Percentiles rank a stretch among this genome's conserved stretches.
Conservation (phyloP, 2,113 vertebrate genomes). For the Fukomys damarensis region DNA sequence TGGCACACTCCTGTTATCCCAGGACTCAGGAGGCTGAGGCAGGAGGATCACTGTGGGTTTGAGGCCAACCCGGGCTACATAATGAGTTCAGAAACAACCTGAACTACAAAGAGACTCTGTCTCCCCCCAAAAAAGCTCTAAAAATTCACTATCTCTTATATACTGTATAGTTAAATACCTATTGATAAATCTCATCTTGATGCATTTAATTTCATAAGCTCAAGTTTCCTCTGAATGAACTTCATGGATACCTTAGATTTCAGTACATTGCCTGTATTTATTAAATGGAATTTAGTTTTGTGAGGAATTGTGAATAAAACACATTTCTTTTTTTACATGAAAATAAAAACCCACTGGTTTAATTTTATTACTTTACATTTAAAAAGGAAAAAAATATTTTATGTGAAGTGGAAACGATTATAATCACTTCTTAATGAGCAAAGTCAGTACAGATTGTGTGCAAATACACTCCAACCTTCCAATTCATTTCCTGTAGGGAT, state of each 20-base stretch:
- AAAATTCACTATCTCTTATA: not conserved
- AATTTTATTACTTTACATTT: slow-evolving; percentile 27
- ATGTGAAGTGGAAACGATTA: not conserved
- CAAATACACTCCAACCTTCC: not conserved
- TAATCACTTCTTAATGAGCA: not conserved
- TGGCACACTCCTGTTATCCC: too few relatives aligned
- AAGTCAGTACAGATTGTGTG: not conserved
- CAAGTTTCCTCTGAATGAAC: not conserved
- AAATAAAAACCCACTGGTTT: slow-evolving; percentile 20
- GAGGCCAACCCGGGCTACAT: too few relatives aligned
- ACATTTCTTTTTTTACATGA: not conserved
- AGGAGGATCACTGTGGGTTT: too few relatives aligned
- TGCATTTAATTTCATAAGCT: not conserved
- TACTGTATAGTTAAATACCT: not conserved
- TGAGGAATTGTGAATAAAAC: not conserved
- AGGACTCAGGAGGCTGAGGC: too few relatives aligned
- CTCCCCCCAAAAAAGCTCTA: not conserved
- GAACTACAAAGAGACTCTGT: too few relatives aligned
- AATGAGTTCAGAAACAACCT: too few relatives aligned
- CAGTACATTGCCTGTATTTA: not conserved
- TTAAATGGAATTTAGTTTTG: not conserved
- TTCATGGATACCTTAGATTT: not conserved
- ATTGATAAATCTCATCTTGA: not conserved
- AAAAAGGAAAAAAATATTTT: not conserved
- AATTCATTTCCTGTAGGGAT: not conserved